Evolutionary conservation across 2,797 vertebrate species (phyloP), one percentile per base, ranked within the genome.

Genomic region (Erpetoichthys calabaricus): DNA sequence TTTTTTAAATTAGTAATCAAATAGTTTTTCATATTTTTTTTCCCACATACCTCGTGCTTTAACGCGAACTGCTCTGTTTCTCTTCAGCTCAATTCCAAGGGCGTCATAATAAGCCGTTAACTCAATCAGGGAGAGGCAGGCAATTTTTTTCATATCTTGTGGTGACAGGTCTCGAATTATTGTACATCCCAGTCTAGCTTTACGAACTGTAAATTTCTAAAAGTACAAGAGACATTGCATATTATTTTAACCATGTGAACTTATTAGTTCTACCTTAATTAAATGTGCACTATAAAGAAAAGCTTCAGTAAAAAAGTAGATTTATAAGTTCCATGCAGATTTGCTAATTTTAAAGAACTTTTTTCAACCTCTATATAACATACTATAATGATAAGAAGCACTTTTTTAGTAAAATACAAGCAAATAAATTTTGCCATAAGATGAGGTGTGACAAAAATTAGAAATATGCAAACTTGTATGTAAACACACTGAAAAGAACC

Each of bases 51-150:
- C 94, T 80, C 77, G 73, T 45, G 76, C 83, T 65, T 81, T 86
- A 10, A 75, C 68, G 59, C 81, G 85, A 6, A 82, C 81, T 0
- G 71, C 60, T 0, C 89, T 84, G 69, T 76, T 88, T 68, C 81
- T 84, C 74, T 92, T 94, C 70, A 87, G 74, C n/a, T 90, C 89
- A 55, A 97, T 74, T 0, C 91, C 91, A 73, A 98, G 73, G 4
- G 80, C 78, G 0, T 89, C 85, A 1, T 91, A 90, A 77, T 95
- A 90, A 51, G 95, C 93, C 0, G 90, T 88, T 45, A 98, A 70
- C 69, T 98, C 95, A 3, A 98, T 94, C 59, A 94, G 81, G 55
- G 89, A 80, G 59, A 98, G 88, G 70, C 87, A 92, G 46, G 88
- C 77, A 2, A 97, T 86, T 60, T 88, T 91, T 64, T 78, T 87